Evolutionary conservation across 2,888 invertebrate genomes (phyloP), one percentile per base, ranked within the genome.

Genomic region (Resseliella maxima): DNA sequence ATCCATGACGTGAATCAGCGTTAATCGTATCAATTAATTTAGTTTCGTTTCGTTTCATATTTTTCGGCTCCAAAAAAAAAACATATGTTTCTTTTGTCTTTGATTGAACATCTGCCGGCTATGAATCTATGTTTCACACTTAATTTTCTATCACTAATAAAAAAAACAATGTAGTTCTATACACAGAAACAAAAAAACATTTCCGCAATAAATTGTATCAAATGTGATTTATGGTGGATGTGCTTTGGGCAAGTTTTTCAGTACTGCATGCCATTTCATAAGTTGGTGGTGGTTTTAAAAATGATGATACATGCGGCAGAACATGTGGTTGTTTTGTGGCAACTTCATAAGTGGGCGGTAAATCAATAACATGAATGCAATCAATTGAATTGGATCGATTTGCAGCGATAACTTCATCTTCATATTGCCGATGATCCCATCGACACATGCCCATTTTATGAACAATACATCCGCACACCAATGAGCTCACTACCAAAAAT

Each of bases 391-490:
- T 41, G 24, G 21, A 21, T n/a, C 27, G 45, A 18, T 41, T 38
- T 8, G 85, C 24, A 6, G 41, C 15, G 10, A 45, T 85, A 1
- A 45, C 45, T 46, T 46, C 85, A 27, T 41, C 31, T 38, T 90
- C 91, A 86, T 91, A 91, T 50, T 90, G n/a, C 85, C 90, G 91
- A 21, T 91, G 91, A 8, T 90, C 89, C 92, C 92, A 91, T 64
- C 91, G 89, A 88, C 91, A 92, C 18, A 91, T 90, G 72, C 92
- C 92, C 90, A 92, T 90, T 86, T 92, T 90, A 87, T 91, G 91
- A 0, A 91, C 91, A 3, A 92, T 91, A 89, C 92, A 92, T 87
- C 91, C 91, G 86, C 91, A 92, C 86, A 92, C 91, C 86, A 91
- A 89, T 21, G 92, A 89, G 85, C 91, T 91, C 31, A 92, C 90